phyloP scores from a whole-genome alignment of 2,113 vertebrate genomes.

The Percina caprodes region DNA sequence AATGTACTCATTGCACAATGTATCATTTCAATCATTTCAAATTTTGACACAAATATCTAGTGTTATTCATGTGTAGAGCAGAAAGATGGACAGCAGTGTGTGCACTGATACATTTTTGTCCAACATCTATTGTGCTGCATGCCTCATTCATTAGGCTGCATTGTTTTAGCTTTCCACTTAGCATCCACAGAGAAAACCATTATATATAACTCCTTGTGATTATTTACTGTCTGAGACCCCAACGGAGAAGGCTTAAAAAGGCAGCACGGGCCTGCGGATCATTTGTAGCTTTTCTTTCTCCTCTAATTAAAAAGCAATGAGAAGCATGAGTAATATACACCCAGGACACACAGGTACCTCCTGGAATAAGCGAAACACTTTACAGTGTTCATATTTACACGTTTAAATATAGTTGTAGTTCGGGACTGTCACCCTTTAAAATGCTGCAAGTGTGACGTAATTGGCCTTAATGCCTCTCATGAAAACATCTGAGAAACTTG shows the following conservation, averaged over 20 bases:
- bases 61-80: constrained; percentile 34
- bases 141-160: constrained; percentile 56
- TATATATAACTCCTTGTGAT: constrained; percentile 58
- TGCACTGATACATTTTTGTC: constrained; percentile 52
- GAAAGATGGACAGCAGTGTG: constrained; percentile 49
- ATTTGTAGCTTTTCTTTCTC: constrained; percentile 45
- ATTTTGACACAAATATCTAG: constrained; percentile 31
- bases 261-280: constrained; percentile 32
- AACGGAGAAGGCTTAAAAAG: constrained; percentile 44
- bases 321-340: constrained; percentile 45
- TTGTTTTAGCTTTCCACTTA: constrained; percentile 54
- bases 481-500: constrained; percentile 45
- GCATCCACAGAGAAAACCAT: constrained; percentile 45
- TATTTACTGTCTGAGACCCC: constrained; percentile 49
- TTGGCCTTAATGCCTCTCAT: constrained; percentile 29
- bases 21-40: constrained; percentile 48
- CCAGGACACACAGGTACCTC: constrained; percentile 25
- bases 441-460: not conserved
- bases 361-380: constrained; percentile 49
- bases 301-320: constrained; percentile 61
- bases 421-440: constrained; percentile 14
- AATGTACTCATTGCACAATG: constrained; percentile 18
- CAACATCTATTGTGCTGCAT: constrained; percentile 51
- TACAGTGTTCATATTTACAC: constrained; percentile 40
- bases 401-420: constrained; percentile 55